Conservation (phyloP, 2,113 vertebrate species). For the Microtus richardsoni region DNA sequence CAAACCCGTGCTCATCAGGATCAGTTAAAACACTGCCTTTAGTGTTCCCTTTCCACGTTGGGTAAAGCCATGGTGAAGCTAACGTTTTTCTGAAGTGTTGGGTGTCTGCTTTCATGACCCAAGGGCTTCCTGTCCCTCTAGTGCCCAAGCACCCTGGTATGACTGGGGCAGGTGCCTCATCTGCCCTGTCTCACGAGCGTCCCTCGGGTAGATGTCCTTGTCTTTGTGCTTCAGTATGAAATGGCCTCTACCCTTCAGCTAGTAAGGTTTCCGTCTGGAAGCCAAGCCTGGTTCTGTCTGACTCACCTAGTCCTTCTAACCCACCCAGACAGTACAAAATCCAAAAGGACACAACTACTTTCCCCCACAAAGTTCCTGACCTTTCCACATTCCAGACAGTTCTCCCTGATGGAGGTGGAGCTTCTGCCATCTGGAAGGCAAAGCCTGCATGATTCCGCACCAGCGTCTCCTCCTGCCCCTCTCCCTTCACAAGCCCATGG, state of each 20-base stretch:
- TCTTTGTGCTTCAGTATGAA: no score
- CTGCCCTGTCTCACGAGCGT: rapidly evolving
- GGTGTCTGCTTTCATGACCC: neutral
- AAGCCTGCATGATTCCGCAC: neutral
- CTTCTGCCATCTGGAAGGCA: neutral
- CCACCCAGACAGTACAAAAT: neutral
- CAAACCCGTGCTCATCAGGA: neutral
- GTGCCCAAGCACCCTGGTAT: rapidly evolving
- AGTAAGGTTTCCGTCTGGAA: neutral
- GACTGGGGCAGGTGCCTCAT: rapidly evolving
- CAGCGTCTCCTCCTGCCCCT: neutral
- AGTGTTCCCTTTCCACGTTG: neutral
- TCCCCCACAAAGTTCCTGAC: slow-evolving; percentile 12
- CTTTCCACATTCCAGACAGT: slow-evolving; percentile 37
- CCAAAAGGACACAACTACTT: neutral
- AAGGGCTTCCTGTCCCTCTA: neutral
- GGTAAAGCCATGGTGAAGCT: neutral
- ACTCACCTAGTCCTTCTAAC: neutral
- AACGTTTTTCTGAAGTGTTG: neutral
- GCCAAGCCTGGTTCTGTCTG: neutral
- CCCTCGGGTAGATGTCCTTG: no score
- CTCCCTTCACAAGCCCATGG: neutral
- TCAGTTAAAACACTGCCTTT: neutral
- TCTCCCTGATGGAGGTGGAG: slow-evolving; percentile 27
- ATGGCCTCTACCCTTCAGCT: neutral